phyloP scores from a whole-genome alignment of 2,888 invertebrate genomes.

The Luffia ferchaultella region DNA sequence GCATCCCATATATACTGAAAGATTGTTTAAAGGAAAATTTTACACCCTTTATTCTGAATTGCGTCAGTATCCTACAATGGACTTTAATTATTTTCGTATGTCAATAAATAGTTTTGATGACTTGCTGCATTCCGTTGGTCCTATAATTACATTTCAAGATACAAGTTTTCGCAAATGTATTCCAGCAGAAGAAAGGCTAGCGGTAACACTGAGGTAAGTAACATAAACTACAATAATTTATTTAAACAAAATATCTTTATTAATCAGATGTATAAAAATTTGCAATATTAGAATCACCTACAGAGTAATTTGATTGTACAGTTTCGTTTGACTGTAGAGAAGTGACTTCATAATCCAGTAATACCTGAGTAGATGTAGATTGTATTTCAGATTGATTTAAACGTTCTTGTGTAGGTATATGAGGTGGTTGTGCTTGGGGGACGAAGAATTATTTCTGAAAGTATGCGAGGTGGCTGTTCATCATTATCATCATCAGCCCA shows the following conservation, averaged over 20 bases:
- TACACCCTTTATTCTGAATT: not conserved
- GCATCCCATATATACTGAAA: not conserved
- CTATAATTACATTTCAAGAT: constrained; percentile 8
- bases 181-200: constrained; percentile 8
- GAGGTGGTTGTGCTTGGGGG: not conserved
- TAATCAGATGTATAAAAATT: constrained; percentile 10
- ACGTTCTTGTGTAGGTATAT: constrained; percentile 4
- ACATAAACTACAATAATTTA: constrained; percentile 7
- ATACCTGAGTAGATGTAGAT: constrained; percentile 8
- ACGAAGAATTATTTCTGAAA: not conserved
- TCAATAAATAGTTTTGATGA: constrained; percentile 7
- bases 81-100: not conserved
- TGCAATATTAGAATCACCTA: constrained; percentile 10
- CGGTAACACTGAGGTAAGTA: constrained; percentile 7
- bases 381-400: constrained; percentile 6
- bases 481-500: no score
- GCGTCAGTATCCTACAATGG: not conserved
- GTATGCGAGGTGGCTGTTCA: constrained; percentile 7
- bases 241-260: constrained; percentile 8
- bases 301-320: constrained; percentile 10
- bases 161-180: constrained; percentile 1
- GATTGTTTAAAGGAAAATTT: not conserved
- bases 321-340: constrained; percentile 8
- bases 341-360: constrained; percentile 6
- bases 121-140: constrained; percentile 4